Conservation (phyloP, 2,113 vertebrate genomes). For the Channa maculata region DNA sequence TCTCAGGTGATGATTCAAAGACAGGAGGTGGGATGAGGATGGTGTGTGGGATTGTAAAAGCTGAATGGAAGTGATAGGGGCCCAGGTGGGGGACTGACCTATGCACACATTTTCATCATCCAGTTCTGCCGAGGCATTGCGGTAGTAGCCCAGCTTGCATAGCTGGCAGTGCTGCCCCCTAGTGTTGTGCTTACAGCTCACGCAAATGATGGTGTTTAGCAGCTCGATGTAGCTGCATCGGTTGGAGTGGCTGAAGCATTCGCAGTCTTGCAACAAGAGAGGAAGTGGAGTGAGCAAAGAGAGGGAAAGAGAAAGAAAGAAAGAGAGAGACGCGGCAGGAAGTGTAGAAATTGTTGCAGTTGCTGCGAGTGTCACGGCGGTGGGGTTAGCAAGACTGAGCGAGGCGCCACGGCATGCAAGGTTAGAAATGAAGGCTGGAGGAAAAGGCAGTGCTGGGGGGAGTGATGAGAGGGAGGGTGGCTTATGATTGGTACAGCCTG, state of each 20-base stretch:
- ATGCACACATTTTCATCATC: slow-evolving; percentile 99
- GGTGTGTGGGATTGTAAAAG: slow-evolving; percentile 33
- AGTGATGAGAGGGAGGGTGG: slow-evolving; percentile 23
- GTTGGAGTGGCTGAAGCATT: slow-evolving; percentile 99
- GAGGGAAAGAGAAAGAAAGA: slow-evolving; percentile 60
- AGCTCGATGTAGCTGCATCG: slow-evolving; percentile 99
- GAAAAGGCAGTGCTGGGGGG: slow-evolving; percentile 34
- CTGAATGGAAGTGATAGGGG: slow-evolving; percentile 54
- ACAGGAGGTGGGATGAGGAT: slow-evolving; percentile 33
- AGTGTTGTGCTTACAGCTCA: slow-evolving; percentile 99
- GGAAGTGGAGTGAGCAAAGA: slow-evolving; percentile 75
- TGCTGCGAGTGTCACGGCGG: slow-evolving; percentile 68
- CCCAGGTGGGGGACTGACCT: slow-evolving; percentile 91
- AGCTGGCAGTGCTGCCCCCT: slow-evolving; percentile 99
- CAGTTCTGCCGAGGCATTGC: slow-evolving; percentile 97
- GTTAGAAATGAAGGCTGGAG: slow-evolving; percentile 80
- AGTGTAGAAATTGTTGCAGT: slow-evolving; percentile 60
- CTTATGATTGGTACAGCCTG: slow-evolving; percentile 75
- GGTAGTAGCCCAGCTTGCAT: slow-evolving; percentile 99
- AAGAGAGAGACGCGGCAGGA: slow-evolving; percentile 60
- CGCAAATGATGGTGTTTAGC: slow-evolving; percentile 99
- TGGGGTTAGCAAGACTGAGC: slow-evolving; percentile 71
- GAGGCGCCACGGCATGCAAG: slow-evolving; percentile 88
- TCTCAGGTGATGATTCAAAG: slow-evolving; percentile 50
- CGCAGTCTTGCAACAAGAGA: slow-evolving; percentile 94